Evolutionary conservation across 35 echinoderm and acorn worm species (phyloP).

Genomic region (Strongylocentrotus purpuratus): DNA sequence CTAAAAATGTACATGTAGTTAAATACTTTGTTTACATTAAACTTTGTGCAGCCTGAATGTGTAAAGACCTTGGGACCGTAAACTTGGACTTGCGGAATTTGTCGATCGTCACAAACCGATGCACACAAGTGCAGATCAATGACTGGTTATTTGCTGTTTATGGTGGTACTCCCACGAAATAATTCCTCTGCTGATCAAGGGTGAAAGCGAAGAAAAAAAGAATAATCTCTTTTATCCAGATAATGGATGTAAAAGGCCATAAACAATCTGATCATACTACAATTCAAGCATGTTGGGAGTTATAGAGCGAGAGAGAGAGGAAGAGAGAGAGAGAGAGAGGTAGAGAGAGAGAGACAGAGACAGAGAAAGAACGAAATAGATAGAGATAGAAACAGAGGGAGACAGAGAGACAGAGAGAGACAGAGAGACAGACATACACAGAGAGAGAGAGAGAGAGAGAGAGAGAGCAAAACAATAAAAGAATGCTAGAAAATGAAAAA

Average conservation of each 20-base stretch:
- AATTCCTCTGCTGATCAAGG: neutral
- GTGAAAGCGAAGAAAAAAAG: neutral
- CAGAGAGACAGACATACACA: too few species aligned
- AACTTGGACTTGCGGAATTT: neutral
- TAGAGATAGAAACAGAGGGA: too few species aligned
- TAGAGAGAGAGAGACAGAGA: neutral
- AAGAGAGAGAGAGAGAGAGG: neutral
- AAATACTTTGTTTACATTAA: too few species aligned
- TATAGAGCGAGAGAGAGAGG: neutral
- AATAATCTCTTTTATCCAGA: neutral
- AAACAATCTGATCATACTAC: neutral
- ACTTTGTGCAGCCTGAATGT: neutral
- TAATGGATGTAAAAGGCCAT: neutral
- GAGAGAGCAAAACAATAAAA: too few species aligned
- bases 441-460: too few species aligned
- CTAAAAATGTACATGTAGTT: too few species aligned
- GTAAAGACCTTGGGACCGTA: neutral
- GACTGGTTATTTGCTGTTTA: neutral
- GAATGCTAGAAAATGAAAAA: too few species aligned
- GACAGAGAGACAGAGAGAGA: too few species aligned
- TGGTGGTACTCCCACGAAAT: neutral
- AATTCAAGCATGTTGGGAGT: neutral
- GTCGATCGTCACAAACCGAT: neutral
- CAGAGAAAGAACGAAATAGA: too few species aligned
- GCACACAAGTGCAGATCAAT: neutral